Conservation (phyloP, 2,888 invertebrate genomes). For the Odontocerum albicorne region DNA sequence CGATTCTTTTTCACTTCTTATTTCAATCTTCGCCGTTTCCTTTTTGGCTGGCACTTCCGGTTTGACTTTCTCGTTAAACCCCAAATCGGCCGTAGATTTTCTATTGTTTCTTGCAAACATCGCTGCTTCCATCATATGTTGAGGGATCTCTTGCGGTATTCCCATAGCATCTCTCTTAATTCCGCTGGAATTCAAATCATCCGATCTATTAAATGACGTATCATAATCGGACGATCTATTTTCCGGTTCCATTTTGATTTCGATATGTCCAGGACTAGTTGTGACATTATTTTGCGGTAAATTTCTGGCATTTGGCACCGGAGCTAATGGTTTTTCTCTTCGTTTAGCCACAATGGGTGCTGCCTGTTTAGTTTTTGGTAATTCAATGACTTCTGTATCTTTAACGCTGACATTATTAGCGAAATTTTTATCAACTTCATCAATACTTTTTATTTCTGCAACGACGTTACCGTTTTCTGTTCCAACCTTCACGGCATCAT, state of each 20-base stretch:
- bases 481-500: constrained; percentile 47
- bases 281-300: constrained; percentile 38
- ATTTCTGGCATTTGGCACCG: constrained; percentile 52
- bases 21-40: constrained; percentile 23
- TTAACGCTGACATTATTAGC: constrained; percentile 5
- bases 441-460: constrained; percentile 41
- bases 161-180: constrained; percentile 62
- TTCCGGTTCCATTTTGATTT: constrained; percentile 32
- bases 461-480: constrained; percentile 45
- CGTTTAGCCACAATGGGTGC: constrained; percentile 56
- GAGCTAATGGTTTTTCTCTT: constrained; percentile 55
- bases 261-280: constrained; percentile 20
- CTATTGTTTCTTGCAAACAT: constrained; percentile 69
- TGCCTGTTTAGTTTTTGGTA: constrained; percentile 47
- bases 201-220: constrained; percentile 47
- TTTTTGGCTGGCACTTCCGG: constrained; percentile 39
- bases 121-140: constrained; percentile 72
- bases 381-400: constrained; percentile 4
- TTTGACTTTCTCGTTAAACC: constrained; percentile 36
- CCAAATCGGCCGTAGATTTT: constrained; percentile 54
- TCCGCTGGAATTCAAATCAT: constrained; percentile 58
- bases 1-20: constrained; percentile 34
- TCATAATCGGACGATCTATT: constrained; percentile 38
- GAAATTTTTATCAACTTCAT: constrained; percentile 53
- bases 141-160: constrained; percentile 70